Conservation (phyloP, 2,888 invertebrate genomes). For the Lasioglossum oenotherae region DNA sequence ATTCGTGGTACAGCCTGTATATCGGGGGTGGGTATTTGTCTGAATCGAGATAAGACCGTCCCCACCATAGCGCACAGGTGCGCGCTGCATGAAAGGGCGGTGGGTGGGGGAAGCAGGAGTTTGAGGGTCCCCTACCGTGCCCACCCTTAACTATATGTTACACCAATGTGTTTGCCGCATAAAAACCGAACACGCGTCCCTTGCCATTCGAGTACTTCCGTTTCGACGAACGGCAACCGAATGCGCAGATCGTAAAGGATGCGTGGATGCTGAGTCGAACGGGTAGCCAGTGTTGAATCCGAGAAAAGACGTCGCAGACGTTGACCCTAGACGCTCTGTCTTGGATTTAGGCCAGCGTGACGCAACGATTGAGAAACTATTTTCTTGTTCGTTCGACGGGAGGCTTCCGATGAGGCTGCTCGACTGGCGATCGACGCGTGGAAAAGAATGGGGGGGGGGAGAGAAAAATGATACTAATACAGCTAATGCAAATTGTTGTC, state of each 20-base stretch:
- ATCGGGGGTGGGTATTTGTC: too few relatives aligned
- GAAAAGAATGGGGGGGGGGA: background rate
- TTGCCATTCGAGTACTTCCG: constrained; percentile 33
- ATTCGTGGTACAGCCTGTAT: too few relatives aligned
- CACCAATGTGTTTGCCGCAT: constrained; percentile 45
- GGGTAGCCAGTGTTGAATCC: background rate
- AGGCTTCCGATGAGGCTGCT: constrained; percentile 35
- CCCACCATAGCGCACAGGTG: too few relatives aligned
- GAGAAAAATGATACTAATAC: constrained; percentile 18
- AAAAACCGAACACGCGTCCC: constrained; percentile 26
- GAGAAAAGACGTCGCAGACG: background rate
- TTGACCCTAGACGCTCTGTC: background rate
- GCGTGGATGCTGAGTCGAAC: constrained; percentile 1
- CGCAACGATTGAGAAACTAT: constrained; percentile 12
- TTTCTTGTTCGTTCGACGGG: constrained; percentile 14
- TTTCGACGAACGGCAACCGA: constrained; percentile 4
- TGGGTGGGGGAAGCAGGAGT: too few relatives aligned
- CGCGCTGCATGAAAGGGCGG: too few relatives aligned
- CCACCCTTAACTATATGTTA: constrained; percentile 26
- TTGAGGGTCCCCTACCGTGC: too few relatives aligned
- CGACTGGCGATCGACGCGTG: constrained; percentile 15
- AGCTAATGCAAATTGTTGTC: constrained; percentile 37
- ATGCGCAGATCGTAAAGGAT: constrained; percentile 1
- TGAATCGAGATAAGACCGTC: too few relatives aligned
- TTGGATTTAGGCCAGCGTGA: constrained; percentile 17